Percentiles rank a stretch among this genome's conserved stretches.
These are phyloP conservation scores for Spodoptera litura DNA, from an alignment of 1,140 invertebrate species.

Conservation along the genomic window DNA sequence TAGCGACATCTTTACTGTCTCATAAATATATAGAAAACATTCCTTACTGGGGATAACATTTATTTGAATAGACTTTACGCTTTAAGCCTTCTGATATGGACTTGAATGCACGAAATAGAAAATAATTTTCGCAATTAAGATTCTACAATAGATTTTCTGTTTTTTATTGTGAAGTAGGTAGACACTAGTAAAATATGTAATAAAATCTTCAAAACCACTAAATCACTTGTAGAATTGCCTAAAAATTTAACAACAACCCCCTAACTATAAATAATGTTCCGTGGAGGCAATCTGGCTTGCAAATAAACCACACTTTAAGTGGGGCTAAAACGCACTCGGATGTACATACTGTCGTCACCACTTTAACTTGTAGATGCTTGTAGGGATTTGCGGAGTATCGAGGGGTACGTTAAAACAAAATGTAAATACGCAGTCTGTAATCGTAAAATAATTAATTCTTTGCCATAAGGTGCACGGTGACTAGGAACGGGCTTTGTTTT, in stretches of 20 bases:
- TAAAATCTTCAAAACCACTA: conserved; percentile 37
- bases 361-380: conserved; percentile 55
- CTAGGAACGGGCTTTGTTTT: not conserved
- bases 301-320: conserved; percentile 62
- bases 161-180: not conserved
- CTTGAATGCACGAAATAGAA: not conserved
- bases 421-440: conserved; percentile 43
- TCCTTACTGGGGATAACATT: not conserved
- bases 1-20: conserved; percentile 57
- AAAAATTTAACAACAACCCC: conserved; percentile 61
- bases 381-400: conserved; percentile 47
- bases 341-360: conserved; percentile 59
- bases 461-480: conserved; percentile 5
- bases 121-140: not conserved
- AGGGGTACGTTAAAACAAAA: conserved; percentile 45
- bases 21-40: conserved; percentile 54
- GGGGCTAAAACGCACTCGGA: conserved; percentile 61
- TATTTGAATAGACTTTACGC: not conserved
- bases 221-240: conserved; percentile 53
- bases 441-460: conserved; percentile 45
- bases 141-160: not conserved
- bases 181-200: not conserved
- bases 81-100: not conserved
- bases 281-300: conserved; percentile 61
- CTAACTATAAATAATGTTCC: conserved; percentile 65